Base-by-base conservation (phyloP, 2,888 invertebrate species). In the Pantelozetes paolii region DNA sequence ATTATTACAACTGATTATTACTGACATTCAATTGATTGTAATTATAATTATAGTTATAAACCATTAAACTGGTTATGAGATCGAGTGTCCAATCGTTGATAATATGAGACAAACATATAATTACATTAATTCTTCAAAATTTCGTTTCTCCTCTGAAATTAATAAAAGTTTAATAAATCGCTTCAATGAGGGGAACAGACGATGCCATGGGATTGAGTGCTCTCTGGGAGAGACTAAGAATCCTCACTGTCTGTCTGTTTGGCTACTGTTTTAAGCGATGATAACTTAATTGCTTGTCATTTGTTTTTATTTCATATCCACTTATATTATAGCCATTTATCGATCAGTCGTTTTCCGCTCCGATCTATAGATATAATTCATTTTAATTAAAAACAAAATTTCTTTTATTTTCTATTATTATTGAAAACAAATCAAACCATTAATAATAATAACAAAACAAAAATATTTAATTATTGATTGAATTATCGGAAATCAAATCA, bases 71-170 rank as follows among this genome's bases (percentile, higher is more conserved):
- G n/a, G n/a, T n/a, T n/a, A n/a, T n/a, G n/a, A n/a, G n/a, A n/a
- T n/a, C n/a, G n/a, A n/a, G n/a, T n/a, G n/a, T n/a, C n/a, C n/a
- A n/a, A n/a, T n/a, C n/a, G n/a, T n/a, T n/a, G n/a, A n/a, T n/a
- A n/a, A n/a, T n/a, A n/a, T n/a, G n/a, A n/a, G n/a, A n/a, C n/a
- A n/a, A n/a, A n/a, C n/a, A 42, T 26, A 57, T 57, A 57, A 57
- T 57, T 57, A 57, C 57, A 57, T 57, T 57, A 57, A 57, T 23
- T 28, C 57, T 28, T 57, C 57, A 57, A 54, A 57, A 57, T 20
- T 57, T 57, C 28, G 20, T 18, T 57, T 57, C 28, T n/a, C n/a
- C n/a, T n/a, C n/a, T n/a, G n/a, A n/a, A 28, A 57, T 57, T 57
- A 57, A 57, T 57, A 57, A 57, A 57, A 57, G 23, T 20, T 20